Base-by-base conservation (phyloP, 2,113 vertebrate species). In the Xyliphius kryptos region DNA sequence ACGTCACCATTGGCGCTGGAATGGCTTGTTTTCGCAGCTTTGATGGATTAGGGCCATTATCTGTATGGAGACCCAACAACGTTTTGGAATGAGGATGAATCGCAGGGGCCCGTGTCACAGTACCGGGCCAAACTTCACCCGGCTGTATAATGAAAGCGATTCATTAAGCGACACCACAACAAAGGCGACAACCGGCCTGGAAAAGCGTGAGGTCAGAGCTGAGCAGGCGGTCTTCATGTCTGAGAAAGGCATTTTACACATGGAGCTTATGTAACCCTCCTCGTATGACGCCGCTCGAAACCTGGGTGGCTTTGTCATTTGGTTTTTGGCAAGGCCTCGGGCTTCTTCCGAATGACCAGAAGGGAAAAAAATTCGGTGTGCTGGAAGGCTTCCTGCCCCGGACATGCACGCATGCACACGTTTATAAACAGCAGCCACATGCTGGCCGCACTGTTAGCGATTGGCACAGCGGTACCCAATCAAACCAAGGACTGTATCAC, bases 241-340 rank as follows among this genome's bases (percentile, higher is more conserved):
- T 59, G 49, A 46, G 46, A 37, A 15, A 32, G 8, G 16, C 44
- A 48, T 22, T 20, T 22, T 67, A 60, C 65, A 67, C 56, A 43
- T 60, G 56, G 41, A 5, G 13, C 49, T 60, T 67, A 59, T 67
- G 48, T 59, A 67, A 67, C 64, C 17, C 17, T 36, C 16, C 41
- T 3, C 47, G 55, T 3, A 52, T 67, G 65, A 67, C 65, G 59
- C 48, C 65, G 53, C 48, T 20, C 14, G n/a, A 67, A 52, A 44
- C 52, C 40, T 60, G 56, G 56, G 56, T 60, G 64, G 48, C 64
- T 57, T 51, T 59, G 49, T 67, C 56, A 67, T 53, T 67, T 58
- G 21, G 41, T 9, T 52, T 48, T 19, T 59, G 49, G 56, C 41
- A 32, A 36, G 56, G 37, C 26, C 26, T 32, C 56, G 26, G 12